phyloP scores from a whole-genome alignment of 1,140 invertebrate species.

The Hycleus cichorii region DNA sequence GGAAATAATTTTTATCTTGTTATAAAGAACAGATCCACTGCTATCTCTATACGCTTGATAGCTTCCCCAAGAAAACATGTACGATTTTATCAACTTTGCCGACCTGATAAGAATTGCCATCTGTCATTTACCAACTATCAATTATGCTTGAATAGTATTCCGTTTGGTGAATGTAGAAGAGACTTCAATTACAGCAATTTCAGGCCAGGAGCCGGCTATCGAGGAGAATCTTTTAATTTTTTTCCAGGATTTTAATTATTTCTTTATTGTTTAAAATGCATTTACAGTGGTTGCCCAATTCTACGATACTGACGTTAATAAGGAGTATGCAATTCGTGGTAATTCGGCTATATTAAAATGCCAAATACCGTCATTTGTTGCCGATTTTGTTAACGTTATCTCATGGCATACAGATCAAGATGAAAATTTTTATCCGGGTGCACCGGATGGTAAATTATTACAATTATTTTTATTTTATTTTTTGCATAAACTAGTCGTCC shows the following conservation, averaged over 20 bases:
- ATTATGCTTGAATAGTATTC: too few species aligned
- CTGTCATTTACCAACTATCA: too few species aligned
- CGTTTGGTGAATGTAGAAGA: too few species aligned
- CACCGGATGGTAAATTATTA: slow-evolving; percentile 51
- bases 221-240: not conserved
- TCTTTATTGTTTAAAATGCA: not conserved
- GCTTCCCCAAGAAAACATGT: too few species aligned
- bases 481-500: slow-evolving; percentile 58
- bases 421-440: slow-evolving; percentile 57
- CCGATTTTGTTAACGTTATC: slow-evolving; percentile 82
- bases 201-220: not conserved
- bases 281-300: slow-evolving; percentile 71
- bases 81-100: too few species aligned
- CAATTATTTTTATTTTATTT: slow-evolving; percentile 3
- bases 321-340: slow-evolving; percentile 84
- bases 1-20: too few species aligned
- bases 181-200: not conserved
- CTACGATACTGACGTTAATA: slow-evolving; percentile 82
- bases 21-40: too few species aligned
- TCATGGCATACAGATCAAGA: slow-evolving; percentile 79
- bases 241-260: not conserved
- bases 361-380: slow-evolving; percentile 84
- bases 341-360: slow-evolving; percentile 89
- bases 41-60: too few species aligned
- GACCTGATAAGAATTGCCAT: too few species aligned